Base-by-base conservation (phyloP, 2,888 invertebrate genomes). In the Dicranocentrus wangi region DNA sequence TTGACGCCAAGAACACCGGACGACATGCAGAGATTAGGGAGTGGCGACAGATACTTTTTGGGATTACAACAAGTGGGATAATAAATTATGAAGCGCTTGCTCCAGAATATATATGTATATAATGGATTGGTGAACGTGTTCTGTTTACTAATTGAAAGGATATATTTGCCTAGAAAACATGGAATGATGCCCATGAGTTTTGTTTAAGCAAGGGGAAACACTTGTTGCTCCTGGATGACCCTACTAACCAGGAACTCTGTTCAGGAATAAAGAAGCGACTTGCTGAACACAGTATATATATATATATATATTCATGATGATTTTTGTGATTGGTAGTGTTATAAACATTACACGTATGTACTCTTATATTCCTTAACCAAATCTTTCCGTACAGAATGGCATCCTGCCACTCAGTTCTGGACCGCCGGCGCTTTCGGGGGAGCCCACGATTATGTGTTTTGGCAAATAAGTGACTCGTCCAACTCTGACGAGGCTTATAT, bases 321-420 rank as follows among this genome's bases (percentile, higher is more conserved):
- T n/a, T 17, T 23, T 5, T 25, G 25, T 23, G 25, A 55, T 53
- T 32, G 28, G 25, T 17, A 28, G 27, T n/a, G 2, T 32, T 15
- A n/a, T n/a, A n/a, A n/a, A n/a, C n/a, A n/a, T n/a, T n/a, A n/a
- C n/a, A n/a, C n/a, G n/a, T n/a, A n/a, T n/a, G n/a, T n/a, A n/a
- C n/a, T n/a, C n/a, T n/a, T n/a, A n/a, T n/a, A n/a, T n/a, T n/a
- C n/a, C n/a, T n/a, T n/a, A n/a, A n/a, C n/a, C n/a, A n/a, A n/a
- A n/a, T n/a, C n/a, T n/a, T n/a, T n/a, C n/a, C n/a, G n/a, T n/a
- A 51, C 39, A 76, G 76, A 23, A 42, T 69, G 42, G n/a, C 27
- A 69, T 43, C 76, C 76, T n/a, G 58, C 47, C 8, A 76, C 68
- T 8, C 68, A 68, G 19, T 76, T 76, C 15, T 76, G 76, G 76